Evolutionary conservation across 2,797 vertebrate genomes (phyloP).

Genomic region (Zenarchopterus dispar): DNA sequence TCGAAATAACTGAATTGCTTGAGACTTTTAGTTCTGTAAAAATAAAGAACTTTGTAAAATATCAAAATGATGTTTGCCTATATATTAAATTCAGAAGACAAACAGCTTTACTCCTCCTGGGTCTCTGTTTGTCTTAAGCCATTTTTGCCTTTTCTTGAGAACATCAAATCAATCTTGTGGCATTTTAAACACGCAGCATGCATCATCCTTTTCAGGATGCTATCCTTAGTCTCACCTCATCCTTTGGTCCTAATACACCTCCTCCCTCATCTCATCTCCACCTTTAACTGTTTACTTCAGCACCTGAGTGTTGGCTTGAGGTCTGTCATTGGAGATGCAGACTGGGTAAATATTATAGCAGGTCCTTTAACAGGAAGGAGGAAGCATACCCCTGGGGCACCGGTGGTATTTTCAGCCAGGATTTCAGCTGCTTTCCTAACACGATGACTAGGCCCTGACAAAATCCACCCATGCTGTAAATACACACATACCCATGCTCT

Average conservation of each 20-base stretch:
- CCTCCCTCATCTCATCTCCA: conserved; percentile 19
- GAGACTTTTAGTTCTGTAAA: no score
- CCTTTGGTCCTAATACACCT: background rate
- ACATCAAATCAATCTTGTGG: no score
- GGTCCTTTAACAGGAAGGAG: conserved; percentile 64
- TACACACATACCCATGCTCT: conserved; percentile 4
- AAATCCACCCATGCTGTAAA: conserved; percentile 9
- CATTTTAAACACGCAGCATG: background rate
- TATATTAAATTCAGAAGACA: background rate
- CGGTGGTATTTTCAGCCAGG: conserved; percentile 56
- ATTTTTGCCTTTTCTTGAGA: conserved; percentile 1
- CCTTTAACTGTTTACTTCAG: conserved; percentile 55
- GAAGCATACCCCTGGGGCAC: conserved; percentile 41
- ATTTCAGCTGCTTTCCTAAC: conserved; percentile 47
- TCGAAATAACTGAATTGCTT: no score
- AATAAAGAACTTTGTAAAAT: no score
- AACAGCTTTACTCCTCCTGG: background rate
- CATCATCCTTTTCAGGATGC: conserved; percentile 1
- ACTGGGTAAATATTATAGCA: conserved; percentile 76
- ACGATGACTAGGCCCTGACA: conserved; percentile 26
- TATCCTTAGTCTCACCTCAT: conserved; percentile 5
- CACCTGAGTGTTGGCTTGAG: conserved; percentile 43
- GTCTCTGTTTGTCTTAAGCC: background rate
- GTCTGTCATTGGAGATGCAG: conserved; percentile 62
- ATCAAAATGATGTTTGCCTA: background rate